phyloP scores from a whole-genome alignment of 2,113 vertebrate genomes.

The Dissostichus mawsoni region DNA sequence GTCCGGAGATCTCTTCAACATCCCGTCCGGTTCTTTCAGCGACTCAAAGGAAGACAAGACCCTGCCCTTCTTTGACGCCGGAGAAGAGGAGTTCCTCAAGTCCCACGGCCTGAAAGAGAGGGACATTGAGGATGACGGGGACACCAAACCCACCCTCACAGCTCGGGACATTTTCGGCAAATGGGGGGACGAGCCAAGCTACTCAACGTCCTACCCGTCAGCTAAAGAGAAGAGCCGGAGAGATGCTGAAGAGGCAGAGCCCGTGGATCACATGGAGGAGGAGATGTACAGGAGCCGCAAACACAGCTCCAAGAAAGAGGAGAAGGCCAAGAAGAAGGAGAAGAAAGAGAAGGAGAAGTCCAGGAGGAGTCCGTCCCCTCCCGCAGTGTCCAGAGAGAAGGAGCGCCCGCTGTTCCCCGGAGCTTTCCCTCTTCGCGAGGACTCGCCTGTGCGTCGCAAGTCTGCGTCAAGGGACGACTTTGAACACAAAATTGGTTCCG shows the following conservation, averaged over 20 bases:
- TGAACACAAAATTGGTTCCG: slow-evolving; percentile 90
- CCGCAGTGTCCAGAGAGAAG: slow-evolving; percentile 84
- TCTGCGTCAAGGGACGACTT: slow-evolving; percentile 91
- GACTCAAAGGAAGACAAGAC: slow-evolving; percentile 89
- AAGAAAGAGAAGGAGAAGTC: slow-evolving; percentile 90
- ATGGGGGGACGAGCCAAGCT: slow-evolving; percentile 91
- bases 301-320: slow-evolving; percentile 90
- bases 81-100: slow-evolving; percentile 87
- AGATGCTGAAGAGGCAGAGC: slow-evolving; percentile 85
- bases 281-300: slow-evolving; percentile 92
- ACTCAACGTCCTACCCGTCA: slow-evolving; percentile 77
- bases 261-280: slow-evolving; percentile 85
- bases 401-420: slow-evolving; percentile 86
- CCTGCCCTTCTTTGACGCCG: slow-evolving; percentile 85
- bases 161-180: slow-evolving; percentile 91
- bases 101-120: slow-evolving; percentile 86
- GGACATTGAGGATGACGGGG: slow-evolving; percentile 87
- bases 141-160: slow-evolving; percentile 82
- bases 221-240: slow-evolving; percentile 89
- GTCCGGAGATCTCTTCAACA: slow-evolving; percentile 84
- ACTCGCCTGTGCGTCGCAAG: slow-evolving; percentile 77
- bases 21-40: slow-evolving; percentile 63
- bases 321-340: slow-evolving; percentile 92
- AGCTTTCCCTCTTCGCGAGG: slow-evolving; percentile 79
- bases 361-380: slow-evolving; percentile 84